Evolutionary conservation across 2,113 vertebrate species (phyloP).

Genomic region (Hippocampus guttulatus): DNA sequence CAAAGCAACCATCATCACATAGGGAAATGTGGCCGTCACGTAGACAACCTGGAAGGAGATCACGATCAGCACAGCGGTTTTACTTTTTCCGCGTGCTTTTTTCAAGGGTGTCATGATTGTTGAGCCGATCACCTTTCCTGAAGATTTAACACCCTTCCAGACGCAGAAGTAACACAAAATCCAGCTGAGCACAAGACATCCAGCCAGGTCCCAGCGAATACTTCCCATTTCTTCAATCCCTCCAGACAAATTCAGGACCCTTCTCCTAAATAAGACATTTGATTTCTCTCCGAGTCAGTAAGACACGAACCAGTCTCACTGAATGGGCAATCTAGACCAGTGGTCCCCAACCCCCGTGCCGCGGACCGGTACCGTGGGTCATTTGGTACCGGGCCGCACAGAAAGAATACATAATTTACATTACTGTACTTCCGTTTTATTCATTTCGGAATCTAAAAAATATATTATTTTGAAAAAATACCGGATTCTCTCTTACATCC

Average conservation of each 20-base stretch:
- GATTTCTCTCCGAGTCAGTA: not conserved
- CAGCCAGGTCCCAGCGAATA: constrained; percentile 36
- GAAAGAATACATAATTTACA: too few species aligned
- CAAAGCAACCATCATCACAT: constrained; percentile 31
- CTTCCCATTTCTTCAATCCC: constrained; percentile 28
- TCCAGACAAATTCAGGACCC: constrained; percentile 27
- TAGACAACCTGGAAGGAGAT: constrained; percentile 22
- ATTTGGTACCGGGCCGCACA: too few species aligned
- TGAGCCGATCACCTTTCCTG: constrained; percentile 28
- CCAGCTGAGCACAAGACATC: constrained; percentile 35
- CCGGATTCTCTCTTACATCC: too few species aligned
- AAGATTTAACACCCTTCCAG: constrained; percentile 38
- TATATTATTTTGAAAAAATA: too few species aligned
- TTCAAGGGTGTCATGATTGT: not conserved
- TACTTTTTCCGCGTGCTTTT: not conserved
- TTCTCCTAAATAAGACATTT: constrained; percentile 7
- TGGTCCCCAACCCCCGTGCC: too few species aligned
- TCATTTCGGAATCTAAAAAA: too few species aligned
- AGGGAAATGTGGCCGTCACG: constrained; percentile 34
- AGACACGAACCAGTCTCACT: not conserved
- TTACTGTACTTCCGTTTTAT: too few species aligned
- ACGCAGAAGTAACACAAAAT: constrained; percentile 34
- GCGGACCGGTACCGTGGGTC: too few species aligned
- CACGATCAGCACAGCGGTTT: not conserved
- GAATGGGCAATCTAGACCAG: not conserved